phyloP scores from a whole-genome alignment of 1,140 invertebrate species.

The Drosophila nannoptera region DNA sequence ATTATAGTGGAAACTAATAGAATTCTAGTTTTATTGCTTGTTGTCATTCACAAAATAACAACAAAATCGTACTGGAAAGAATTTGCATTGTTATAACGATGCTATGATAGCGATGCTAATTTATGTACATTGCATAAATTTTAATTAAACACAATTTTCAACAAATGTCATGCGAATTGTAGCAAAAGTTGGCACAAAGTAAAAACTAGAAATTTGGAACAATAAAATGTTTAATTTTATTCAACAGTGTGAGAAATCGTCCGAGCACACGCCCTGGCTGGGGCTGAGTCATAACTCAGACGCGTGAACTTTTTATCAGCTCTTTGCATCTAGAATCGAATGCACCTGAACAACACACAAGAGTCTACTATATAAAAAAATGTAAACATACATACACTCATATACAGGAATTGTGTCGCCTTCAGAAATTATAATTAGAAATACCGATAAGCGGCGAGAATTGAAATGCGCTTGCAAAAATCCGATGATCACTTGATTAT shows the following conservation, averaged over 20 bases:
- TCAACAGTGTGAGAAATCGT: slow-evolving; percentile 39
- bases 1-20: slow-evolving; percentile 21
- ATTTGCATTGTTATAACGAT: slow-evolving; percentile 22
- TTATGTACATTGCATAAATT: slow-evolving; percentile 64
- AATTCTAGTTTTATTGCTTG: slow-evolving; percentile 1
- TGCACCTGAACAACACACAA: slow-evolving; percentile 15
- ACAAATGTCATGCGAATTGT: slow-evolving; percentile 53
- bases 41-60: slow-evolving; percentile 18
- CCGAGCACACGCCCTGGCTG: slow-evolving; percentile 1
- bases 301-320: slow-evolving; percentile 53
- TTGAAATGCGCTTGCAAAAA: slow-evolving; percentile 9
- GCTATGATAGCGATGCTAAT: slow-evolving; percentile 46
- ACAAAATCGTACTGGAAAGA: slow-evolving; percentile 21
- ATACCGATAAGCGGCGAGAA: slow-evolving; percentile 28
- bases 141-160: slow-evolving; percentile 57
- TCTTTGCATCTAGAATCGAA: slow-evolving; percentile 18
- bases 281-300: slow-evolving; percentile 47
- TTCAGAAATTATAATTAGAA: slow-evolving; percentile 42
- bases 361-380: slow-evolving; percentile 10
- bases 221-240: slow-evolving; percentile 43
- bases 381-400: not conserved
- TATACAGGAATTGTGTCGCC: slow-evolving; percentile 36
- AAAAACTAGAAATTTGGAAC: slow-evolving; percentile 27
- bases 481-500: slow-evolving; percentile 18
- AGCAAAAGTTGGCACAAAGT: slow-evolving; percentile 5